A percentile compares a stretch with the other conserved stretches of the same genome.
These are phyloP conservation scores for Linnaemya tessellans DNA, from an alignment of 2,888 invertebrate genomes.

Conservation along the genomic window DNA sequence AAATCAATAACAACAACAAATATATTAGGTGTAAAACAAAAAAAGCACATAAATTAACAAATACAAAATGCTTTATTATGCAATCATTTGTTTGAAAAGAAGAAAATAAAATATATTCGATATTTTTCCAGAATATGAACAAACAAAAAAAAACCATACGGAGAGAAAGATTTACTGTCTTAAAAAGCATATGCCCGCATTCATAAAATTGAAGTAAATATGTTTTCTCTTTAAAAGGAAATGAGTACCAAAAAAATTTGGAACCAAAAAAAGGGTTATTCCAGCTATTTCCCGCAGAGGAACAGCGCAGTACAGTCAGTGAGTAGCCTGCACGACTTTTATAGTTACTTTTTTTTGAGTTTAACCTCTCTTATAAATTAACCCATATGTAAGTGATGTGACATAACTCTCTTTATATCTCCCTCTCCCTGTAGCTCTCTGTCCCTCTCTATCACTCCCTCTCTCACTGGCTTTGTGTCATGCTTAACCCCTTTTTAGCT, in stretches of 20 bases:
- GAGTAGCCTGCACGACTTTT: not conserved
- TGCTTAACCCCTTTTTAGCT: too few relatives aligned
- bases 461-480: too few relatives aligned
- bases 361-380: not conserved
- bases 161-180: not conserved
- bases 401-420: not conserved
- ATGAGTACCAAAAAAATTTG: not conserved
- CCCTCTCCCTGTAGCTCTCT: not conserved
- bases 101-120: conserved; percentile 5
- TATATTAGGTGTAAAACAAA: conserved; percentile 21
- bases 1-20: conserved; percentile 19
- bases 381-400: too few relatives aligned
- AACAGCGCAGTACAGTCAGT: not conserved
- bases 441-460: too few relatives aligned
- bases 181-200: not conserved
- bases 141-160: conserved; percentile 3
- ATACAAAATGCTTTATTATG: conserved; percentile 28
- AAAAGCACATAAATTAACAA: not conserved
- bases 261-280: not conserved
- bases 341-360: not conserved
- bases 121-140: not conserved
- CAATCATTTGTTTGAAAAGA: conserved; percentile 27
- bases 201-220: too few relatives aligned
- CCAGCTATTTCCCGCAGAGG: not conserved
- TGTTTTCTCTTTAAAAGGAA: not conserved